Evolutionary conservation across 2,113 vertebrate genomes (phyloP).

Genomic region (Calonectris borealis): DNA sequence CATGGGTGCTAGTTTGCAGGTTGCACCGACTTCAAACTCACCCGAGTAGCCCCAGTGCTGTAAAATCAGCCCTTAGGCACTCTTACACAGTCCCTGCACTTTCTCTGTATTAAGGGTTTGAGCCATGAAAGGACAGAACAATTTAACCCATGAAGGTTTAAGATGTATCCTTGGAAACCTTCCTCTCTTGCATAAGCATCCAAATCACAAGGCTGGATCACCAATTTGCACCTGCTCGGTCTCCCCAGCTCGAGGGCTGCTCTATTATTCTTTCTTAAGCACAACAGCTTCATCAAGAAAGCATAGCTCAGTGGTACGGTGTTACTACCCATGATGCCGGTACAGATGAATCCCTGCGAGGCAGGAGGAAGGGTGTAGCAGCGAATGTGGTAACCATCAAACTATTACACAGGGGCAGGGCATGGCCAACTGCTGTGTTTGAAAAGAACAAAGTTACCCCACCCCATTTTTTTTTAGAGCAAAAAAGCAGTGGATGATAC

Average conservation of each 20-base stretch:
- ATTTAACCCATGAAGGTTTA: neutral
- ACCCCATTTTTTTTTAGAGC: neutral
- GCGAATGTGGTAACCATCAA: neutral
- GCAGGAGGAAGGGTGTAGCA: neutral
- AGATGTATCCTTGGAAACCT: neutral
- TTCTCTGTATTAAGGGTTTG: too few species aligned
- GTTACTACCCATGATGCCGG: neutral
- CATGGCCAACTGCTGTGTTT: neutral
- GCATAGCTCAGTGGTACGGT: fast-evolving
- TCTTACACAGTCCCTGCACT: neutral
- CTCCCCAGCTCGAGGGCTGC: neutral
- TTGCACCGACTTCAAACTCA: neutral
- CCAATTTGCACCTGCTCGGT: neutral
- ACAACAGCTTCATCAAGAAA: neutral
- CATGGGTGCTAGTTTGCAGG: neutral
- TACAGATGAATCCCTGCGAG: neutral
- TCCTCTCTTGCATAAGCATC: neutral
- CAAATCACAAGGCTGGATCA: neutral
- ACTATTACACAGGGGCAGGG: neutral
- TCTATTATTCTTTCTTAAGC: neutral
- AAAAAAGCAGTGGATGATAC: neutral
- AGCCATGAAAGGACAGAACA: neutral
- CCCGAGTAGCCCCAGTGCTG: neutral
- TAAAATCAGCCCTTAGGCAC: neutral
- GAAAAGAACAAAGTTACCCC: neutral